Base-by-base conservation (phyloP, 1,140 invertebrate species). In the Lasioglossum albipes region DNA sequence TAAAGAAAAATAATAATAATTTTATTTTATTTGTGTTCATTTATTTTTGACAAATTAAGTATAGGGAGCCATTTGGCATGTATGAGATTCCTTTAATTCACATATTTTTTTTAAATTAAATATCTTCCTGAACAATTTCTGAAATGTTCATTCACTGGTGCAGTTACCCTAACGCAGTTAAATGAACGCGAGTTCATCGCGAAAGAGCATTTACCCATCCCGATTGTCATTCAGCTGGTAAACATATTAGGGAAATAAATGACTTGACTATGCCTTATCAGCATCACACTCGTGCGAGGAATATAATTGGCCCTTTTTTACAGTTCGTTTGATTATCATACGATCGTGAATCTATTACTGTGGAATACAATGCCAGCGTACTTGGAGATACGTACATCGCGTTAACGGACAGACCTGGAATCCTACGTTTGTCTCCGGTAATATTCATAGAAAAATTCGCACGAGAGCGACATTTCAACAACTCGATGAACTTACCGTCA, bases 191-290 rank as follows among this genome's bases (percentile, higher is more conserved):
- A 36, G 0, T 36, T 49, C 9, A 49, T 49, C 45, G 0, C 0
- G 45, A 45, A 45, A 45, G 42, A 45, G 45, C 45, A 13, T 49
- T 49, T 49, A 13, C 9, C 45, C 65, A 41, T n/a, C 13, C 0
- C 42, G 42, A 74, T 79, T 79, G 70, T 59, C 77, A 79, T 79
- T 74, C 77, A 70, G 67, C 61, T 49, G 70, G 70, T 79, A 73
- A 36, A 79, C 77, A 18, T 79, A 79, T 79, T 79, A 79, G 77
- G 77, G 22, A 79, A 79, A 79, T 79, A 70, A 79, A 79, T 79
- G 62, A 73, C 77, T 73, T n/a, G 61, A 20, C 66, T 57, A 22
- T 18, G 49, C 13, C 49, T 79, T 79, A 79, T 80, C 79, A 75
- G 68, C 79, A 68, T 80, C 71, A 65, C 27, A 27, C 68, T 62